Conservation (phyloP, 2,113 vertebrate species). For the Rhinichthys klamathensis region DNA sequence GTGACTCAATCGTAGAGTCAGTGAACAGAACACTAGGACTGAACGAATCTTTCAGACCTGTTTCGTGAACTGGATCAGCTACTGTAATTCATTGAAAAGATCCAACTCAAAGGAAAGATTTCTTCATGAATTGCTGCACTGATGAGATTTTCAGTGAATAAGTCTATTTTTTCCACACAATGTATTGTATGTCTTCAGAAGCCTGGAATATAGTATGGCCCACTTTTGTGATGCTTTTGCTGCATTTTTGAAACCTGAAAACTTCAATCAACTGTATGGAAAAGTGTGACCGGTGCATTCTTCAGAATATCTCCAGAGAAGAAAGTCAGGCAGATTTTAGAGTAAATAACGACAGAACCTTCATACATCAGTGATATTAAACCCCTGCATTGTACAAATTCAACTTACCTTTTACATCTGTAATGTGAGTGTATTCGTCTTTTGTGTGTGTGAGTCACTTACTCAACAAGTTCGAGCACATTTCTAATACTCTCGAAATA, state of each 20-base stretch:
- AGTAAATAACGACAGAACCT: not conserved
- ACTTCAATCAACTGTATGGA: not conserved
- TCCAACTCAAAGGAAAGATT: not conserved
- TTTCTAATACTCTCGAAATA: constrained; percentile 52
- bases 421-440: not conserved
- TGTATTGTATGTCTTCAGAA: not conserved
- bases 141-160: not conserved
- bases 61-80: not conserved
- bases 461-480: constrained; percentile 62
- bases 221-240: not conserved
- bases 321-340: not conserved
- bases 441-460: constrained; percentile 40
- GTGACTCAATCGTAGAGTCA: not conserved
- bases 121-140: not conserved
- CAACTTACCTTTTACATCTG: not conserved
- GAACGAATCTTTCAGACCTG: not conserved
- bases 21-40: not conserved
- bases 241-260: not conserved
- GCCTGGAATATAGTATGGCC: not conserved
- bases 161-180: not conserved
- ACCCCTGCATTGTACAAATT: not conserved
- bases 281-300: not conserved
- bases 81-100: not conserved
- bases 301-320: not conserved
- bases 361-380: not conserved